Evolutionary conservation across 2,888 invertebrate genomes (phyloP), one percentile per base, ranked within the genome.

Genomic region (Cephalotes varians): DNA sequence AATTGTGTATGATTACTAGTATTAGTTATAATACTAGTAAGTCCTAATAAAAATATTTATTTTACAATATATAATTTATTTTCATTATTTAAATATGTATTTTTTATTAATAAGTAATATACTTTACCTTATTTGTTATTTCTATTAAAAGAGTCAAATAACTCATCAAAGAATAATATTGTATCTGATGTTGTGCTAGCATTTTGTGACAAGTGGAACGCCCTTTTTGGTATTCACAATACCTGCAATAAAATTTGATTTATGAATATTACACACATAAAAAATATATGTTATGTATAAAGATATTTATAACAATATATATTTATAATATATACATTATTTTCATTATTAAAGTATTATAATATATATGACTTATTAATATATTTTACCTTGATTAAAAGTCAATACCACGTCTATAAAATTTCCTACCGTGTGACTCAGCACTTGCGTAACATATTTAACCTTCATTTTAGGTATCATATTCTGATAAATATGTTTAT

Each of bases 381-480:
- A 65, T 67, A 67, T n/a, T n/a, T 28, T 65, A 67, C n/a, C 67
- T 47, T 67, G 3, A 31, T 6, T 47, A 0, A n/a, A 67, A 67
- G 28, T 67, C 6, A 67, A 31, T 6, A 65, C 7, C 0, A 47
- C 25, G n/a, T 67, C 5, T 18, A 67, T 47, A 49, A 67, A 47
- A 31, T 69, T 69, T 49, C 34, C 49, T 21, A 69, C 21, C 7
- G 34, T 34, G 2, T 69, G 49, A 21, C 49, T 67, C 3, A 67
- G 2, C 0, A 67, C n/a, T 49, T 69, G 49, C 5, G 47, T 47
- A 21, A 51, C 60, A 60, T 62, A 76, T 34, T 76, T 76, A 0
- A 76, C 64, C 40, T 76, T 76, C 54, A 76, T 76, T 76, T 76
- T 76, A 1, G 64, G 76, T 25, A 64, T 76, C 4, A 62, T 21